Conservation (phyloP, 2,888 invertebrate species). For the Oligia latruncula region DNA sequence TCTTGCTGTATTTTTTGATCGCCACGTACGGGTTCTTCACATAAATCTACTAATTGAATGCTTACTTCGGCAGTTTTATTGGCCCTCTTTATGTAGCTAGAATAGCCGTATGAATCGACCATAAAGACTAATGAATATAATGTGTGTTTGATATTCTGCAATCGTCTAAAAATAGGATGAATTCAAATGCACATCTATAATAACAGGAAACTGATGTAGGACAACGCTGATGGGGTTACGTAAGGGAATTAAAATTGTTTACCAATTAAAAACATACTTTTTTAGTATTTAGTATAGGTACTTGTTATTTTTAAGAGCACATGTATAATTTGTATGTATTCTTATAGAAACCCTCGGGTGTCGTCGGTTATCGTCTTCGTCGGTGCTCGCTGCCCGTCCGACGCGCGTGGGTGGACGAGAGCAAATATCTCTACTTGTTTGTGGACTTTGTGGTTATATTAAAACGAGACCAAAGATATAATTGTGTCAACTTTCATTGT, state of each 20-base stretch:
- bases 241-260: slow-evolving; percentile 36
- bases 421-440: slow-evolving; percentile 53
- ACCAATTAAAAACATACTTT: slow-evolving; percentile 13
- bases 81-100: slow-evolving; percentile 1
- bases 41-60: slow-evolving; percentile 9
- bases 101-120: slow-evolving; percentile 11
- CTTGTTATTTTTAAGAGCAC: slow-evolving; percentile 22
- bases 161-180: slow-evolving; percentile 59
- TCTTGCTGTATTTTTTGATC: background rate
- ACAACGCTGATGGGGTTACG: slow-evolving; percentile 43
- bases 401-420: slow-evolving; percentile 59
- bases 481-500: slow-evolving; percentile 37
- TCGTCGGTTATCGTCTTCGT: slow-evolving; percentile 43
- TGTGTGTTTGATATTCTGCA: slow-evolving; percentile 33
- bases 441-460: slow-evolving; percentile 45
- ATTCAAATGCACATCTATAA: slow-evolving; percentile 50
- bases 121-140: slow-evolving; percentile 31
- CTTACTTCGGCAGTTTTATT: slow-evolving; percentile 8
- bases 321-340: slow-evolving; percentile 37
- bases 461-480: slow-evolving; percentile 50
- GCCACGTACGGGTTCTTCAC: background rate
- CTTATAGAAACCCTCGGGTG: slow-evolving; percentile 33
- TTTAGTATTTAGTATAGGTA: background rate
- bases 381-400: slow-evolving; percentile 16
- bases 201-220: slow-evolving; percentile 61